These are phyloP conservation scores for Drepanosiphum platanoidis DNA, from an alignment of 2,888 invertebrate genomes.

Conservation along the genomic window DNA sequence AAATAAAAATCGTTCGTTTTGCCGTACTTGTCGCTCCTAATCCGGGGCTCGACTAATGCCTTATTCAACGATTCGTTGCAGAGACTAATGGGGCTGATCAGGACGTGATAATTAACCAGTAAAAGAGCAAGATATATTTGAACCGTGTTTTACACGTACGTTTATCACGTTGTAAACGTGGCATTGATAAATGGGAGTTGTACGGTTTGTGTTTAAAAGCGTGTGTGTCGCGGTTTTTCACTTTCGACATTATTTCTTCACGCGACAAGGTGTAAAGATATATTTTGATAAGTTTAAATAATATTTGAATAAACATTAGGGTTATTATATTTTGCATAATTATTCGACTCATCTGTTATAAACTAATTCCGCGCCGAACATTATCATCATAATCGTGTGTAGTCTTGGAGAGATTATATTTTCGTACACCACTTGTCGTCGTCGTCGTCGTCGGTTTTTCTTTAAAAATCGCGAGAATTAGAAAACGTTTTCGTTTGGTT, in stretches of 20 bases:
- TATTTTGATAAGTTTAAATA: conserved; percentile 1
- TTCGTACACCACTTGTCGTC: no score
- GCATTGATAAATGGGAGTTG: conserved; percentile 33
- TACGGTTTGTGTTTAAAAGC: not conserved
- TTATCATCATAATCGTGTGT: not conserved
- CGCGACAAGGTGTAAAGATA: not conserved
- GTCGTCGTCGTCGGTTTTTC: no score
- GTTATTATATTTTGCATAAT: not conserved
- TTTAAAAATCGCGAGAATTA: no score
- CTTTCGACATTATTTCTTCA: conserved; percentile 15
- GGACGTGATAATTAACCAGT: conserved; percentile 41
- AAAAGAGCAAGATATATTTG: conserved; percentile 27
- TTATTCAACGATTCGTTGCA: conserved; percentile 13
- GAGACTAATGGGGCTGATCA: conserved; percentile 41
- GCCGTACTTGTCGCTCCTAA: conserved; percentile 14
- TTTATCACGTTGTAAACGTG: not conserved
- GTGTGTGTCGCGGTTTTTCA: not conserved
- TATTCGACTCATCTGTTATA: not conserved
- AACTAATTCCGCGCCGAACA: not conserved
- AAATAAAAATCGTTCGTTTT: no score
- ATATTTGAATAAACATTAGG: not conserved
- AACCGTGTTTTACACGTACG: conserved; percentile 16
- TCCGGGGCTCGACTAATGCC: not conserved
- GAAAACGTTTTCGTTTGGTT: no score
- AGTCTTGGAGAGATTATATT: no score